phyloP scores from a whole-genome alignment of 2,113 vertebrate species.

The Scytalopus superciliaris region DNA sequence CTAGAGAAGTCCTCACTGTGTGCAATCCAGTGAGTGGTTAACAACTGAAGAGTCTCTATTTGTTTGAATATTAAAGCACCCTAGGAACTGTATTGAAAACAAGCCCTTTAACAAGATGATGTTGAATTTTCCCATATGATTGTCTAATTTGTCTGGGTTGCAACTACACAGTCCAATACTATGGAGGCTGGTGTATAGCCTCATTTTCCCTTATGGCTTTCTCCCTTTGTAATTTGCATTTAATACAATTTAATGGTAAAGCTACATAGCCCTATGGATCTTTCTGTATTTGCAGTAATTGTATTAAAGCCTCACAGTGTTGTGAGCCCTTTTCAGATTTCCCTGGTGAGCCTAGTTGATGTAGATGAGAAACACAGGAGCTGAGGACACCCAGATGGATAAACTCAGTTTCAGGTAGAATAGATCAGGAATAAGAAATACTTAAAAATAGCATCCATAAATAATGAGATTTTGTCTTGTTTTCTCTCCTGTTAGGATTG shows the following conservation, averaged over 20 bases:
- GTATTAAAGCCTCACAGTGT: background rate
- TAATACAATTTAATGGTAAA: background rate
- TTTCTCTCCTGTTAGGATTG: background rate
- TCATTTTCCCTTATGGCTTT: background rate
- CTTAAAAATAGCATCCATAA: background rate
- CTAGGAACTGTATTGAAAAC: background rate
- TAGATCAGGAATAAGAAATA: background rate
- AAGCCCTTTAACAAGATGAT: background rate
- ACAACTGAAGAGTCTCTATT: background rate
- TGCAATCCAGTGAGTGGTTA: background rate
- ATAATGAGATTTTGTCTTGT: background rate
- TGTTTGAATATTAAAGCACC: background rate
- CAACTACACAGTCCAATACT: background rate
- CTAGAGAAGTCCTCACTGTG: background rate
- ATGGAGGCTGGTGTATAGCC: background rate
- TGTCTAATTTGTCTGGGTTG: background rate
- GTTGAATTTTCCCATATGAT: background rate
- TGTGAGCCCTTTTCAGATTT: background rate
- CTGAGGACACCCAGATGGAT: background rate
- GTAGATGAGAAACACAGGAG: background rate
- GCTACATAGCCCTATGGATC: background rate
- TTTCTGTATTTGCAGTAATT: background rate
- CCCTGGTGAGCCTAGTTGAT: accelerated
- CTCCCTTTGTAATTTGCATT: background rate
- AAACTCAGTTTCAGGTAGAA: background rate